Conservation (phyloP, 2,888 invertebrate species). For the Phlogophora meticulosa region DNA sequence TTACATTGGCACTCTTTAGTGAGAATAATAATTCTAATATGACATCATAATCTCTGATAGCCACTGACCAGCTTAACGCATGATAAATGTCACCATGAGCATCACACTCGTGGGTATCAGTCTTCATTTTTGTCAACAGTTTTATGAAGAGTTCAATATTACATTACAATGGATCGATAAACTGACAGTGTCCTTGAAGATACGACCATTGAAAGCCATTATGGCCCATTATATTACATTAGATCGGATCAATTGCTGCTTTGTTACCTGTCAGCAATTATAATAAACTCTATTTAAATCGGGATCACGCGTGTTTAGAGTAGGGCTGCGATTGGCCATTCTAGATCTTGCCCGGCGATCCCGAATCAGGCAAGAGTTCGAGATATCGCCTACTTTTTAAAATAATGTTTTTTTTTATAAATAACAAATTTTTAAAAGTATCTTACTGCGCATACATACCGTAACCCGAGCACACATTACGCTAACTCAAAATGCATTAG, state of each 20-base stretch:
- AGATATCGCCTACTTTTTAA: too few species aligned
- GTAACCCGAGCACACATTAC: too few species aligned
- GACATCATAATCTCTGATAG: neutral
- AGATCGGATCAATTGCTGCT: neutral
- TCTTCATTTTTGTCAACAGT: neutral
- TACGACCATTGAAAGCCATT: neutral
- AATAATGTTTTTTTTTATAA: too few species aligned
- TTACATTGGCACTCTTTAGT: neutral
- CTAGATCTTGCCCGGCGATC: too few species aligned
- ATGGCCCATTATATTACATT: conserved; percentile 2
- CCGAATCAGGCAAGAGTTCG: too few species aligned
- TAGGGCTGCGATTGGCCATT: too few species aligned
- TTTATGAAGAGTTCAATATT: neutral
- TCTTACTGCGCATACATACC: too few species aligned
- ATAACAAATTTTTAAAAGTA: too few species aligned
- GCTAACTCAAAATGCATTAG: too few species aligned
- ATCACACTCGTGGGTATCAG: neutral
- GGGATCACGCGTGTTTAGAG: too few species aligned
- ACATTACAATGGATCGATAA: neutral
- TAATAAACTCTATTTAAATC: conserved; percentile 1
- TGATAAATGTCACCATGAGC: neutral
- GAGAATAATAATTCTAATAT: neutral
- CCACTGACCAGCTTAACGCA: neutral
- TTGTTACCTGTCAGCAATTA: neutral
- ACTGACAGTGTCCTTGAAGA: neutral